Evolutionary conservation across 2,797 vertebrate species (phyloP).

Genomic region (Halcyon badia): DNA sequence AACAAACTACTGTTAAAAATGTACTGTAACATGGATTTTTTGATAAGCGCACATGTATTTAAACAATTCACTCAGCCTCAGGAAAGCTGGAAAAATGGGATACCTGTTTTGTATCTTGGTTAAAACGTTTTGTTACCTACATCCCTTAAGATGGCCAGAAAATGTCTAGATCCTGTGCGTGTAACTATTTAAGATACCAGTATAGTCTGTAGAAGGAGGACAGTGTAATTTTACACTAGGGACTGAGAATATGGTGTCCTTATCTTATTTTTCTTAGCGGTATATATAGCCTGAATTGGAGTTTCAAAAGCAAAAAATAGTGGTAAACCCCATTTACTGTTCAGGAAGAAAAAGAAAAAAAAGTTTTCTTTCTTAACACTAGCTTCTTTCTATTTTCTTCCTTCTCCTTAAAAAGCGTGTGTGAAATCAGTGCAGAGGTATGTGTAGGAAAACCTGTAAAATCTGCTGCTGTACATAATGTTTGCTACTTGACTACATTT

Average conservation of each 20-base stretch:
- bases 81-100: constrained; percentile 72
- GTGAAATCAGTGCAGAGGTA: constrained; percentile 44
- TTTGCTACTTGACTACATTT: constrained; percentile 68
- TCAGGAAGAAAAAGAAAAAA: constrained; percentile 1
- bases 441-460: constrained; percentile 58
- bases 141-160: constrained; percentile 29
- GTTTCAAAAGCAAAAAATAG: constrained; percentile 29
- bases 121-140: constrained; percentile 56
- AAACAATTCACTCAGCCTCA: constrained; percentile 75
- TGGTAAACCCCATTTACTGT: constrained; percentile 36
- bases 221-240: background rate
- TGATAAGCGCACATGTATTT: constrained; percentile 75
- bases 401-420: constrained; percentile 16
- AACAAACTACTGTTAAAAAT: constrained; percentile 72
- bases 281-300: constrained; percentile 7
- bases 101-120: constrained; percentile 66
- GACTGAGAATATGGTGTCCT: constrained; percentile 15
- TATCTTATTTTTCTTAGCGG: constrained; percentile 19
- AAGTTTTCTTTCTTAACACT: constrained; percentile 39
- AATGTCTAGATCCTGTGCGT: constrained; percentile 7
- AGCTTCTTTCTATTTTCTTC: constrained; percentile 53
- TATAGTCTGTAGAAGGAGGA: constrained; percentile 21
- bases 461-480: constrained; percentile 56
- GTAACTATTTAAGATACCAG: constrained; percentile 14
- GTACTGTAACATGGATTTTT: constrained; percentile 71